Evolutionary conservation across 2,888 invertebrate genomes (phyloP).

Genomic region (Plebejus melissa): DNA sequence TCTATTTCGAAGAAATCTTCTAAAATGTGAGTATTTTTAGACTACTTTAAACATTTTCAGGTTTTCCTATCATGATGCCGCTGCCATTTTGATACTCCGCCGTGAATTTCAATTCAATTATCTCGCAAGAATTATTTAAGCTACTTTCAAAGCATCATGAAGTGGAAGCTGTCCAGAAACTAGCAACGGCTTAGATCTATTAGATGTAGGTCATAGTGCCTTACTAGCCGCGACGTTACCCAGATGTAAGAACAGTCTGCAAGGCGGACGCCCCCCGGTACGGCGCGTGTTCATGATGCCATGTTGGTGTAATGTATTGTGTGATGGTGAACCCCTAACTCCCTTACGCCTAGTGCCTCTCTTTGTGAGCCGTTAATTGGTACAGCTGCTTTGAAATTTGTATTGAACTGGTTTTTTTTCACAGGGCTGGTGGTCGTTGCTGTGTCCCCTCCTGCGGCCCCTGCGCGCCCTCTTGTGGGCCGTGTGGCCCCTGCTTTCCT

Average conservation of each 20-base stretch:
- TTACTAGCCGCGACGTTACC: not conserved
- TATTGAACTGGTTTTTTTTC: constrained; percentile 32
- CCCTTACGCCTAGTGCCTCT: too few species aligned
- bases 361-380: too few species aligned
- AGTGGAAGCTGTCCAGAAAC: not conserved
- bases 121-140: not conserved
- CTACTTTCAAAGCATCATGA: too few species aligned
- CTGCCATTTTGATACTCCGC: not conserved
- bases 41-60: not conserved
- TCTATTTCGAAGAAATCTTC: not conserved
- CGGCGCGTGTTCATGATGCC: too few species aligned
- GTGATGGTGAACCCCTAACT: too few species aligned
- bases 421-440: constrained; percentile 45
- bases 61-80: not conserved
- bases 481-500: constrained; percentile 41
- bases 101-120: not conserved
- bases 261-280: too few species aligned
- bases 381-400: not conserved
- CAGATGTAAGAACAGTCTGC: not conserved
- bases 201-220: not conserved
- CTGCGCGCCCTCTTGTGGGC: constrained; percentile 54
- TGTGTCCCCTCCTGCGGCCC: constrained; percentile 44
- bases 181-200: not conserved
- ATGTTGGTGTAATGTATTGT: too few species aligned
- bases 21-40: not conserved